Base-by-base conservation (phyloP, 2,113 vertebrate genomes). In the Hymenochirus boettgeri region DNA sequence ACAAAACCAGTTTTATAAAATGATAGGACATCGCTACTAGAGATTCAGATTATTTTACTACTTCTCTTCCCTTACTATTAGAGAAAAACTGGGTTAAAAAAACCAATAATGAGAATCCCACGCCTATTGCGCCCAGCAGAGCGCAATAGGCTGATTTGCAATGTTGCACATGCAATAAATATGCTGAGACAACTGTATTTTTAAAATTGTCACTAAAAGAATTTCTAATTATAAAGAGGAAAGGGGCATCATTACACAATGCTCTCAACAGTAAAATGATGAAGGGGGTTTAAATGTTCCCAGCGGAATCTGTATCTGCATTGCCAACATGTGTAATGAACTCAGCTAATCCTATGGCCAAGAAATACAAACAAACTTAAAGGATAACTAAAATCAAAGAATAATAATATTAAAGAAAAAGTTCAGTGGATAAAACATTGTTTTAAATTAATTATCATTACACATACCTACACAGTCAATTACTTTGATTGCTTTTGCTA, bases 201-300 rank as follows among this genome's bases (percentile, higher is more conserved):
- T 66, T 58, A 55, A 66, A 57, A 47, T 53, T 57, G 62, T 57
- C 62, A 48, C 42, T 57, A 57, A 65, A 66, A 66, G 45, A 51
- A 66, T 66, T 50, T 66, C 29, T 66, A 66, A 66, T 58, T 58
- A 66, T 58, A 66, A 54, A 39, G 39, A 65, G 62, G 48, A 27
- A 35, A 57, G 46, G 53, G 62, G 48, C 53, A 57, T 65, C 24
- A 65, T 57, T 65, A 65, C 27, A 33, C 18, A 15, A 31, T 17
- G n/a, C 37, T 56, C 53, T 25, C 33, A 53, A 65, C 58, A 22
- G 55, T 39, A 19, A 39, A 39, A 66, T 42, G 55, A 37, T 58
- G 57, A 22, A 15, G 45, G 27, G 45, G 37, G 57, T 46, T 51
- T 66, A 55, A 66, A 65, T 57, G 26, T 57, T 47, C 54, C 58